Conservation (phyloP, 2,113 vertebrate genomes). For the Suncus etruscus region DNA sequence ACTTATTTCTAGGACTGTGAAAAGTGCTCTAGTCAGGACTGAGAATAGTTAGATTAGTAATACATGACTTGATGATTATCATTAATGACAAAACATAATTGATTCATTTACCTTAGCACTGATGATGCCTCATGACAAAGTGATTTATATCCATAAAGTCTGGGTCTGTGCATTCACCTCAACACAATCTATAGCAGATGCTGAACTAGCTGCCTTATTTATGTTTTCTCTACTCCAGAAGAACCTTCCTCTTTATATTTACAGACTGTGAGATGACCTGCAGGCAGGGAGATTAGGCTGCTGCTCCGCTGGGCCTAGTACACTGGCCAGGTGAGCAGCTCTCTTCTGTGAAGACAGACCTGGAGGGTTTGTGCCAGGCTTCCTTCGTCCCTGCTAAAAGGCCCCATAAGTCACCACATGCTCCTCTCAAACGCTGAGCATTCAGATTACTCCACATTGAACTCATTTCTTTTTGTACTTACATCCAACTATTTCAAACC, state of each 20-base stretch:
- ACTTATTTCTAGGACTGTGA: slow-evolving; percentile 19
- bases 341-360: slow-evolving; percentile 19
- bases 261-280: slow-evolving; percentile 60
- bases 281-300: slow-evolving; percentile 34
- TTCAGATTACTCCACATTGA: slow-evolving; percentile 66
- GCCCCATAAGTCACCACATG: slow-evolving; percentile 58
- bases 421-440: slow-evolving; percentile 56
- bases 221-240: slow-evolving; percentile 47
- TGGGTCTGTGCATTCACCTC: background rate
- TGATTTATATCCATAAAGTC: slow-evolving; percentile 68
- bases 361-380: background rate
- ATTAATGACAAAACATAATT: slow-evolving; percentile 62
- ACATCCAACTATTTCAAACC: slow-evolving; percentile 59
- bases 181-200: slow-evolving; percentile 77
- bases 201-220: background rate
- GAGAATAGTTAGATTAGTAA: slow-evolving; percentile 19
- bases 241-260: slow-evolving; percentile 17
- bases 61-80: slow-evolving; percentile 25
- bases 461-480: slow-evolving; percentile 79
- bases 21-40: background rate
- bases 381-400: background rate
- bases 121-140: slow-evolving; percentile 69
- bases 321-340: slow-evolving; percentile 50
- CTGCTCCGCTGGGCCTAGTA: background rate
- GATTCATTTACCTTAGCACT: slow-evolving; percentile 62